Conservation (phyloP, 53 echinoderm and acorn worm species). For the Stichopus horrens region DNA sequence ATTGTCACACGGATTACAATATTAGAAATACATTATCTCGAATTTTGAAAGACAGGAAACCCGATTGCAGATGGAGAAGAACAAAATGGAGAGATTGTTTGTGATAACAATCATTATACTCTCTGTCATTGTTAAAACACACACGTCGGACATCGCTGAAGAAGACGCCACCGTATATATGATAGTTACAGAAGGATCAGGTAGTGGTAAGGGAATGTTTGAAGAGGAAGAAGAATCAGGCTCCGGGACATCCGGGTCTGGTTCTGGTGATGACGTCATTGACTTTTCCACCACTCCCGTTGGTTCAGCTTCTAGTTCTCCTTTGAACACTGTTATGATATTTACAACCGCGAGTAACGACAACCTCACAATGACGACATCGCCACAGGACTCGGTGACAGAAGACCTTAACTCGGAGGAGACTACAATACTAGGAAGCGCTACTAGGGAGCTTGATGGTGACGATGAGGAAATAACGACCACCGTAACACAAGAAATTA, state of each 20-base stretch:
- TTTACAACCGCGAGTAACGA: not conserved
- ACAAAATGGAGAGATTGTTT: not conserved
- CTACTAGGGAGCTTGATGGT: no score
- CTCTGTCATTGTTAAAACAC: not conserved
- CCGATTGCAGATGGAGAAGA: no score
- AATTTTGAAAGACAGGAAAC: no score
- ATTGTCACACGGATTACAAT: no score
- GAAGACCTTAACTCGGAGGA: no score
- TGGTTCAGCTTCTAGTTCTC: not conserved
- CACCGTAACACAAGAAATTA: not conserved
- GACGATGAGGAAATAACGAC: not conserved
- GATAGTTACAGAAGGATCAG: not conserved
- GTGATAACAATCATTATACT: not conserved
- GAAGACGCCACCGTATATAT: constrained; percentile 5
- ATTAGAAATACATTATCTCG: no score
- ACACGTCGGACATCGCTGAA: not conserved
- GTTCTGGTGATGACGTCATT: constrained; percentile 21
- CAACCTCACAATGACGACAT: not conserved
- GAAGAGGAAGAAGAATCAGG: not conserved
- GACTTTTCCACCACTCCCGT: not conserved
- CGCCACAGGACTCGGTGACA: no score
- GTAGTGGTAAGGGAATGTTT: not conserved
- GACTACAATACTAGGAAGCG: no score
- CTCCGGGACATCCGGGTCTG: not conserved
- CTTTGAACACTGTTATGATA: not conserved